Evolutionary conservation across 2,113 vertebrate genomes (phyloP).

Genomic region (Muntiacus reevesi): DNA sequence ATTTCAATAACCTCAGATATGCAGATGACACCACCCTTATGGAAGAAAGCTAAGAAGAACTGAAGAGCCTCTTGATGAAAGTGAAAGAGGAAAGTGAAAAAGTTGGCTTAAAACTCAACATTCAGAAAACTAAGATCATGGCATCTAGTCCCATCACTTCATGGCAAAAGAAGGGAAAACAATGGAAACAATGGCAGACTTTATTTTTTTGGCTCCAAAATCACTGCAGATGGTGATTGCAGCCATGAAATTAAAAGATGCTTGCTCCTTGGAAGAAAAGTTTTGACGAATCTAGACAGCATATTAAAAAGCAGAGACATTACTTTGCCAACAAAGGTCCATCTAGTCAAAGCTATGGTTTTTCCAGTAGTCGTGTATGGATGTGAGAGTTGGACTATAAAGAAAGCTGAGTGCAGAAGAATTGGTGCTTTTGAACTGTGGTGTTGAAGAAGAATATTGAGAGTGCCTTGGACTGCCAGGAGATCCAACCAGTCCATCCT

Average conservation of each 20-base stretch:
- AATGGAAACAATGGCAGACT: background rate
- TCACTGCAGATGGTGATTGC: background rate
- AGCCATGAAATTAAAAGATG: background rate
- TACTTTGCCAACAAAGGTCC: background rate
- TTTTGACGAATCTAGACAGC: background rate
- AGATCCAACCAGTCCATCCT: background rate
- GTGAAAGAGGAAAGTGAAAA: background rate
- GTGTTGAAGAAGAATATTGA: background rate
- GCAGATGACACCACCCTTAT: background rate
- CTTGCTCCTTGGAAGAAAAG: background rate
- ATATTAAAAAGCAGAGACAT: background rate
- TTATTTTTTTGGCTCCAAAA: background rate
- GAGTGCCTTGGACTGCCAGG: background rate
- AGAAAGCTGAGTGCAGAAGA: rapidly evolving
- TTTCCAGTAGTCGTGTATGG: background rate
- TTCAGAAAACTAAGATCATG: background rate
- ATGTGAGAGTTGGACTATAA: background rate
- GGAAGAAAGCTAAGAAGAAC: background rate
- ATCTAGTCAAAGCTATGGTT: background rate
- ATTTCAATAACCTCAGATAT: background rate
- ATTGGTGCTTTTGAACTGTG: background rate
- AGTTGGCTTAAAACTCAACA: background rate
- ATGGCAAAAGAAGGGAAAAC: background rate
- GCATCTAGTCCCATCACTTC: background rate
- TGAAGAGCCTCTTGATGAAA: background rate